Evolutionary conservation across 1,140 invertebrate genomes (phyloP), one percentile per base, ranked within the genome.

Genomic region (Lasioglossum baleicum): DNA sequence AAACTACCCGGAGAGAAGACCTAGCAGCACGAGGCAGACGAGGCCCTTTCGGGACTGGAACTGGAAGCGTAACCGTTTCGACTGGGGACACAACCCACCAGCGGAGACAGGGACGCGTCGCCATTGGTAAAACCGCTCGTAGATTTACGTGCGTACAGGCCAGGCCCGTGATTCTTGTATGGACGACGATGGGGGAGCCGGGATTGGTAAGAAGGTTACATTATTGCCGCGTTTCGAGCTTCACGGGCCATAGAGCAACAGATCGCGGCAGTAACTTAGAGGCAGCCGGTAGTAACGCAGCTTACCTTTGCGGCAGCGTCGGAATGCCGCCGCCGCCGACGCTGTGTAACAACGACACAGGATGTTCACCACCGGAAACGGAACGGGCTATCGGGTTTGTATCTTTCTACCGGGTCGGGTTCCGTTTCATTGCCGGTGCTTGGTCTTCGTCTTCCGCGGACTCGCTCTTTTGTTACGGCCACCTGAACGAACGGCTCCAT

Each of bases 141-240:
- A 66, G 77, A 87, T 85, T 88, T 86, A 82, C 83, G 84, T 75
- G 87, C 83, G 78, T 35, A 31, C 80, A 75, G 81, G 60, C 72
- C 60, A 48, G 53, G 58, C 42, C 82, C 51, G 77, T 88, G 83
- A 85, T 82, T 88, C 80, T 80, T 77, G 76, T 79, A 86, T 75
- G 64, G 81, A 79, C 75, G 61, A 74, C 72, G 73, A 70, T 61
- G 58, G 35, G 42, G 51, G 26, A 26, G 42, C 22, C 51, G 53
- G 77, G 77, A 88, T 88, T 68, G 81, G 88, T 90, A 90, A 90
- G 89, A 89, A 90, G 84, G 87, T 87, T 89, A 90, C 88, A 80
- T 90, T 90, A 90, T 87, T 90, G 84, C 88, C 77, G 80, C 82
- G 76, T 89, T 89, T 83, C 82, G 74, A 72, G 80, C 84, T 89